Evolutionary conservation across 2,888 invertebrate species (phyloP).

Genomic region (Pemphredon lugubris): DNA sequence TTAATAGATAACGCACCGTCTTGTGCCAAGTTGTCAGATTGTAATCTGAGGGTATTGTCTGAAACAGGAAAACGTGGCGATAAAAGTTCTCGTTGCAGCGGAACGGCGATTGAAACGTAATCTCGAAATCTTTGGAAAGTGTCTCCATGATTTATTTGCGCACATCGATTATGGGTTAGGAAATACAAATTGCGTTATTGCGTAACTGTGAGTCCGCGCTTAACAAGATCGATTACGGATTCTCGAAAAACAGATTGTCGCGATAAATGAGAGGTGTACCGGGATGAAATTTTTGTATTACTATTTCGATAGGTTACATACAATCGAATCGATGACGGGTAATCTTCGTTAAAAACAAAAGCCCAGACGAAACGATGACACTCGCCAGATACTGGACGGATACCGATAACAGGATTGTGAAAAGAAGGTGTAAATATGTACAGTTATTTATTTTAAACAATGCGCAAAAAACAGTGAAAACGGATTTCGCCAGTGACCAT

Average conservation of each 20-base stretch:
- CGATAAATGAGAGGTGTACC: neutral
- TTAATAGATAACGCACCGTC: constrained; percentile 33
- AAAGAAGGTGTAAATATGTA: constrained; percentile 19
- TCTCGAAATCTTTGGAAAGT: too few relatives aligned
- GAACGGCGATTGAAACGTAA: too few relatives aligned
- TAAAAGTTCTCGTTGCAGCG: too few relatives aligned
- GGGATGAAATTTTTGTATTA: too few relatives aligned
- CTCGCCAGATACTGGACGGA: too few relatives aligned
- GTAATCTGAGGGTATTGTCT: neutral
- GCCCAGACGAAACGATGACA: too few relatives aligned
- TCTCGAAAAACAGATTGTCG: neutral
- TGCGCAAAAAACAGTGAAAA: constrained; percentile 51
- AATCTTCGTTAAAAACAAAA: too few relatives aligned
- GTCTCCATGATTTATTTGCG: too few relatives aligned
- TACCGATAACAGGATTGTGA: constrained; percentile 29
- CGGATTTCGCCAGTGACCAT: constrained; percentile 36
- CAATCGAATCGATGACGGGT: too few relatives aligned
- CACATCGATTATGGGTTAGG: too few relatives aligned
- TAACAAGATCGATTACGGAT: neutral
- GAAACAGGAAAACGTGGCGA: too few relatives aligned
- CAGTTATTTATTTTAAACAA: constrained; percentile 44
- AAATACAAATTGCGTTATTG: neutral
- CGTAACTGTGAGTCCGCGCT: neutral
- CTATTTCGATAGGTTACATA: too few relatives aligned
- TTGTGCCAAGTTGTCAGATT: constrained; percentile 7